Base-by-base conservation (phyloP, 1,140 invertebrate species). In the Panulirus ornatus region DNA sequence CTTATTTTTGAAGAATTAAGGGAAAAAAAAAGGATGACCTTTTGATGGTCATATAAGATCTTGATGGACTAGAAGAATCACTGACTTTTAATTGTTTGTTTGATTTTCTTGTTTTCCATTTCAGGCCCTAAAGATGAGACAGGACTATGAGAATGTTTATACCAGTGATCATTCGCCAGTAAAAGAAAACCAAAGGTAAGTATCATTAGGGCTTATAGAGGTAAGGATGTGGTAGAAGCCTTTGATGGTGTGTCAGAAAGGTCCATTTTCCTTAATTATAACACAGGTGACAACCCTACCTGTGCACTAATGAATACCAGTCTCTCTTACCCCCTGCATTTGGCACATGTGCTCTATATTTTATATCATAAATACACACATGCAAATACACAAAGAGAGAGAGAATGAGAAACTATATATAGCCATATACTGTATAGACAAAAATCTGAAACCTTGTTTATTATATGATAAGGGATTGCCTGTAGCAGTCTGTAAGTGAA, bases 111-210 rank as follows among this genome's bases (percentile, higher is more conserved):
- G 22, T 63, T 38, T 2, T 66, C 63, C 9, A 34, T 54, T 63
- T 27, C 87, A 89, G 87, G 87, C 87, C 54, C 36, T 89, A 47
- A 89, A 89, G 66, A 5, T 89, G 66, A 82, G 71, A 42, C 87
- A 89, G 71, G 87, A 89, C 87, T 89, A 89, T 75, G 87, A 89
- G 44, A 89, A 89, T 63, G 70, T 89, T 40, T 89, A 75, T 47
- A 34, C 19, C 6, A 51, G 22, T 51, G 87, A 82, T 51, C 76
- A 83, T 71, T 73, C 87, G 6, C 71, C 87, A 16, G 70, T 44
- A 3, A 83, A 82, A 66, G 87, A 89, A 38, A 42, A 9, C 58
- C 85, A 88, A 42, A 84, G 79, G 87, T 89, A 47, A 54, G 87
- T 89, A 27, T 27, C n/a, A 66, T 66, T 66, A 6, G 11, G 27